Percentiles rank a stretch among this genome's conserved stretches.
Evolutionary conservation across 2,113 vertebrate species (phyloP).

Genomic region (Rhombomys opimus): DNA sequence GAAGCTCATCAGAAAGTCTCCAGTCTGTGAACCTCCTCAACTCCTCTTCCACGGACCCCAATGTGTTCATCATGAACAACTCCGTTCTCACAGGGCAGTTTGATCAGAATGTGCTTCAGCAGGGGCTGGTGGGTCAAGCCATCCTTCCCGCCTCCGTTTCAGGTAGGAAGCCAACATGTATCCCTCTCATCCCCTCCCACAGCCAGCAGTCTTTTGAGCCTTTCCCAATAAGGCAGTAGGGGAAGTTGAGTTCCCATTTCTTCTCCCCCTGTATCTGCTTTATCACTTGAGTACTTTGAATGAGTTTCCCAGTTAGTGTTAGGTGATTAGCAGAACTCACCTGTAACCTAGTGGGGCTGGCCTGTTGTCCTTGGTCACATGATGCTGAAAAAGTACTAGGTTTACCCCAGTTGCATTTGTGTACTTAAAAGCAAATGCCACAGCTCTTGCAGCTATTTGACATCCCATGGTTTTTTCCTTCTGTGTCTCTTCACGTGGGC

Average conservation of each 20-base stretch:
- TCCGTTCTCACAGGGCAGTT: slow-evolving; percentile 93
- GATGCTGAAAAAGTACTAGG: rapidly evolving
- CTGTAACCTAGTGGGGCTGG: no score
- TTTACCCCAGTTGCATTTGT: neutral
- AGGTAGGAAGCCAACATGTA: slow-evolving; percentile 84
- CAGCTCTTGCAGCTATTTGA: neutral
- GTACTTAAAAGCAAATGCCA: neutral
- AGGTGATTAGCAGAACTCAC: neutral
- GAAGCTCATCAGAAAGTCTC: slow-evolving; percentile 86
- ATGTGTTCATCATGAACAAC: slow-evolving; percentile 95
- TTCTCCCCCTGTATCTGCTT: neutral
- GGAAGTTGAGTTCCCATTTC: neutral
- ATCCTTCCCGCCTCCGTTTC: slow-evolving; percentile 96
- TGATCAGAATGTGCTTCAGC: slow-evolving; percentile 94
- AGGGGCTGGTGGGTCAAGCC: slow-evolving; percentile 94
- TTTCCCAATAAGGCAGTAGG: neutral
- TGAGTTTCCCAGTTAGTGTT: neutral
- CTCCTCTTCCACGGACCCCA: slow-evolving; percentile 88
- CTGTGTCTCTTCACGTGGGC: neutral
- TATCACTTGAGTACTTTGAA: neutral
- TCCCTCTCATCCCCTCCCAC: no score
- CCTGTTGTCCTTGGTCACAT: neutral
- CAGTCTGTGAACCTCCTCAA: slow-evolving; percentile 91
- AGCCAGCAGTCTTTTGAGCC: neutral
- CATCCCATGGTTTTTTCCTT: neutral